Base-by-base conservation (phyloP, 1,140 invertebrate genomes). In the Temnothorax curvispinosus region DNA sequence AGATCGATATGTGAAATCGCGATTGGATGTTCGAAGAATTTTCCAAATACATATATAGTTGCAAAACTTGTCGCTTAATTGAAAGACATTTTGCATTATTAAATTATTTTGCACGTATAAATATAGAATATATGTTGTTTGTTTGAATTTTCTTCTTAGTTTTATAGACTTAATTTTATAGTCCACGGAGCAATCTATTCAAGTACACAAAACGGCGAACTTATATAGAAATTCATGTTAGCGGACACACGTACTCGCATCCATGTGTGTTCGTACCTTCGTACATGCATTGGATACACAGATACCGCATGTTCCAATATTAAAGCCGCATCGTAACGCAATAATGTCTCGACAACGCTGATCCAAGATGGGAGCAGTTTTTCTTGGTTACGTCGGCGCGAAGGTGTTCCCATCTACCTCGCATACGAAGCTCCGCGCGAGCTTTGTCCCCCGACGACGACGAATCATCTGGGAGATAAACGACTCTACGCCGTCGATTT, bases 351-450 rank as follows among this genome's bases (percentile, higher is more conserved):
- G 87, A 87, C 78, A 72, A 77, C 58, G 56, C 85, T 75, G 56
- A 84, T 65, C 56, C 35, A 60, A 76, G 58, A 62, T 77, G 65
- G 86, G 85, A 89, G 86, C 67, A 75, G 80, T 92, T 92, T 90
- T 90, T 90, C 88, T 71, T 85, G 62, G 44, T 90, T 88, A 85
- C 52, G 62, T 56, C 89, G 75, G 62, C 35, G 71, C 64, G 9
- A 80, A 80, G 75, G 52, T 77, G 76, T 85, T 67, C 62, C 32
- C 32, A 56, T 27, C 56, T 47, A 58, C 32, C 64, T n/a, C 50
- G 58, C 54, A 84, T 74, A n/a, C 50, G 56, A 64, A 65, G 38
- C 27, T 13, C 50, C 81, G 47, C 35, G 50, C 54, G 64, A 71
- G 54, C 75, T 74, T 84, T 41, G 67, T 84, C 82, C 69, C 72